These are phyloP conservation scores for Mustelus asterias DNA, from an alignment of 2,113 vertebrate species.

Conservation along the genomic window DNA sequence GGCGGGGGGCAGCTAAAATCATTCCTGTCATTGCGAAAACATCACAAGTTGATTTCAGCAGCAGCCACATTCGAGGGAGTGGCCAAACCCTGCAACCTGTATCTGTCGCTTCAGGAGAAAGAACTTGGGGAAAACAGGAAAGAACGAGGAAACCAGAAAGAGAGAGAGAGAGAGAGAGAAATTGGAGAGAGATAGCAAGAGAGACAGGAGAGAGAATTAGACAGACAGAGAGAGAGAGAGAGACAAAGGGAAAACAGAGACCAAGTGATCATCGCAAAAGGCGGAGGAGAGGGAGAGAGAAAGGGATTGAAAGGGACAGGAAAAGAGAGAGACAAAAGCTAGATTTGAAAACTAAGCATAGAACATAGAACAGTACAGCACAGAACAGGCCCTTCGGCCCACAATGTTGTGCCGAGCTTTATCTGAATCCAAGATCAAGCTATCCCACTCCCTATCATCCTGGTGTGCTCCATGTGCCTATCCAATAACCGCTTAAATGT, in stretches of 20 bases:
- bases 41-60: neutral
- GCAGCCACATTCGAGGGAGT: neutral
- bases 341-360: neutral
- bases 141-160: conserved; percentile 34
- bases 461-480: too few species aligned
- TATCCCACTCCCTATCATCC: too few species aligned
- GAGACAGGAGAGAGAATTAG: neutral
- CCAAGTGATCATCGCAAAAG: too few species aligned
- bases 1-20: neutral
- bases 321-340: neutral
- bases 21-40: neutral
- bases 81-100: neutral
- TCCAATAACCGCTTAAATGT: too few species aligned
- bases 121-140: too few species aligned
- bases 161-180: neutral
- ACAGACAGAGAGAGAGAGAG: neutral
- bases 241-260: neutral
- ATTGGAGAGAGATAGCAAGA: too few species aligned
- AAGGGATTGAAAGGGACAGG: too few species aligned
- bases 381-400: too few species aligned
- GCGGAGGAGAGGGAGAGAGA: too few species aligned
- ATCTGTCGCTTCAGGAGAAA: neutral
- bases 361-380: too few species aligned
- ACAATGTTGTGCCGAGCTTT: too few species aligned
- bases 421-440: too few species aligned